Evolutionary conservation across 1,140 invertebrate species (phyloP).

Genomic region (Episyrphus balteatus): DNA sequence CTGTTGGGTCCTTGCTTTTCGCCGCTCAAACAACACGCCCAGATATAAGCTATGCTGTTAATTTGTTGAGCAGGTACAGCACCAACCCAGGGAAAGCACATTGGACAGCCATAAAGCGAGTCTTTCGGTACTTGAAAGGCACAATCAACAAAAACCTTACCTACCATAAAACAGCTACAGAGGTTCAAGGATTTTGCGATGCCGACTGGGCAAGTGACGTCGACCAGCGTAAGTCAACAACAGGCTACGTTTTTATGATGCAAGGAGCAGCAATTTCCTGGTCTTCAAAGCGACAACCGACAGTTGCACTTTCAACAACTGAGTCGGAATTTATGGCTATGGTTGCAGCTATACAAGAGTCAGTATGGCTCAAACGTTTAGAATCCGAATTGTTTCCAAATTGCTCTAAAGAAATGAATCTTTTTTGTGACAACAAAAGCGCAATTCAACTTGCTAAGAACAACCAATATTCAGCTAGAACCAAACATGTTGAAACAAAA

Average conservation of each 20-base stretch:
- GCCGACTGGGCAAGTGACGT: slow-evolving; percentile 17
- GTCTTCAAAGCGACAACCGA: slow-evolving; percentile 21
- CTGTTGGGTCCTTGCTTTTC: slow-evolving; percentile 30
- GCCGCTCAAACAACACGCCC: slow-evolving; percentile 25
- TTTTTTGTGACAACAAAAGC: slow-evolving; percentile 17
- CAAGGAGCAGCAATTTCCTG: slow-evolving; percentile 16
- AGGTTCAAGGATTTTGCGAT: too few species aligned
- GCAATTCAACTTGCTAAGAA: slow-evolving; percentile 14
- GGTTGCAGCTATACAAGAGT: slow-evolving; percentile 11
- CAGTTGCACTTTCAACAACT: slow-evolving; percentile 20
- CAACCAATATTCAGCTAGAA: slow-evolving; percentile 6
- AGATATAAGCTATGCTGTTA: slow-evolving; percentile 21
- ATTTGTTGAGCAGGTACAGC: slow-evolving; percentile 14
- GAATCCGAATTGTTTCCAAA: neutral
- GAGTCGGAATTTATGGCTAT: slow-evolving; percentile 31
- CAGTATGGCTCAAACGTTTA: slow-evolving; percentile 5
- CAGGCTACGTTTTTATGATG: slow-evolving; percentile 21
- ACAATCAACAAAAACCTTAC: too few species aligned
- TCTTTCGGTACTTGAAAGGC: too few species aligned
- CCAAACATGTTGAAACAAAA: slow-evolving; percentile 20
- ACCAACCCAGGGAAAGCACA: slow-evolving; percentile 11
- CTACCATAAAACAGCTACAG: too few species aligned
- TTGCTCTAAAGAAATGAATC: neutral
- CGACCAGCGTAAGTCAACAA: slow-evolving; percentile 20
- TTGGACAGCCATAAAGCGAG: too few species aligned